phyloP scores from a whole-genome alignment of 2,797 vertebrate genomes.

The Lepidocolaptes lacrymiger region DNA sequence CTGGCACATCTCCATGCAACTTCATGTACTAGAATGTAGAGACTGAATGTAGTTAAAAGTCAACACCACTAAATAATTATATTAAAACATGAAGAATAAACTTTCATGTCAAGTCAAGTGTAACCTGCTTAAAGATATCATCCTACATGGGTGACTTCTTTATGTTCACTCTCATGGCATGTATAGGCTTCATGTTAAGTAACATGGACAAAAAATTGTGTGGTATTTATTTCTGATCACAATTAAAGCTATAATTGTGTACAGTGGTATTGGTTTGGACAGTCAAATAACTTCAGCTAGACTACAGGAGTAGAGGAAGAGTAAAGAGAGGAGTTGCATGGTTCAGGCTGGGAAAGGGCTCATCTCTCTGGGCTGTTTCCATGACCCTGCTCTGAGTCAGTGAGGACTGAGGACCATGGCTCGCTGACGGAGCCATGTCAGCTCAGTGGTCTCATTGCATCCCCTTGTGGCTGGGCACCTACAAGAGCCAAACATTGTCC shows the following conservation, averaged over 20 bases:
- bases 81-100: not conserved
- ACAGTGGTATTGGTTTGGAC: not conserved
- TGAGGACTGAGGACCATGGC: not conserved
- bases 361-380: not conserved
- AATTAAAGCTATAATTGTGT: not conserved
- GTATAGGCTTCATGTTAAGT: not conserved
- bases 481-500: not conserved
- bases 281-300: not conserved
- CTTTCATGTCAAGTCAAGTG: not conserved
- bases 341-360: not conserved
- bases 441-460: constrained; percentile 22
- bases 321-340: not conserved
- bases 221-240: not conserved
- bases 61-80: not conserved
- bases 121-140: not conserved
- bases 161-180: not conserved
- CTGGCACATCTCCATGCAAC: not conserved
- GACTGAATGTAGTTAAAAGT: not conserved
- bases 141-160: not conserved
- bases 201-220: not conserved
- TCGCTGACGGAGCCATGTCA: not conserved
- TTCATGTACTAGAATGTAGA: not conserved
- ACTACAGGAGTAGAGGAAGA: not conserved
- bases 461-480: constrained; percentile 8
- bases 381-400: not conserved